Percentiles rank a stretch among this genome's conserved stretches.
phyloP scores from a whole-genome alignment of 2,888 invertebrate species.

The Drosophila niveifrons region DNA sequence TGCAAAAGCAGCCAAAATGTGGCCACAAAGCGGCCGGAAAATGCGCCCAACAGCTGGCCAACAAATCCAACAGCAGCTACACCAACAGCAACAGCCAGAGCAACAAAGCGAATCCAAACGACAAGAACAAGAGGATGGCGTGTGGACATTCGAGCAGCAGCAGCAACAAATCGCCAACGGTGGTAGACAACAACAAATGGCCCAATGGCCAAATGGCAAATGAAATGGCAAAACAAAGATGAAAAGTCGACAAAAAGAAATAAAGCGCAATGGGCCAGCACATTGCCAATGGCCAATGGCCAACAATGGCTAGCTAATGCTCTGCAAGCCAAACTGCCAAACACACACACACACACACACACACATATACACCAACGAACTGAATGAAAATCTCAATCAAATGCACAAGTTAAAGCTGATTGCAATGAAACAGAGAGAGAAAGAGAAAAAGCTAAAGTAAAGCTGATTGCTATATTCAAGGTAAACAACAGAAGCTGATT shows the following conservation, averaged over 20 bases:
- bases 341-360: neutral
- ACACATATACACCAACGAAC: no score
- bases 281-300: slow-evolving; percentile 1
- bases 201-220: slow-evolving; percentile 42
- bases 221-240: slow-evolving; percentile 71
- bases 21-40: slow-evolving; percentile 73
- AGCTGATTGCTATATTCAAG: neutral
- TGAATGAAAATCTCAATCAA: neutral
- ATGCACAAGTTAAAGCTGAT: neutral
- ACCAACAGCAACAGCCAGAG: slow-evolving; percentile 9
- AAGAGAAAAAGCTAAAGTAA: neutral
- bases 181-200: slow-evolving; percentile 53
- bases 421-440: neutral
- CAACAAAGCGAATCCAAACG: slow-evolving; percentile 2
- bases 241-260: slow-evolving; percentile 55
- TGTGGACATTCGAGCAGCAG: neutral
- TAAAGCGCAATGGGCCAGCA: slow-evolving; percentile 47
- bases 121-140: neutral
- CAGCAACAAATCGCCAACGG: slow-evolving; percentile 61
- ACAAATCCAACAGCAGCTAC: slow-evolving; percentile 34
- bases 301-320: slow-evolving; percentile 26
- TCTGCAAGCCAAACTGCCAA: neutral
- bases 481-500: neutral
- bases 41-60: slow-evolving; percentile 65
- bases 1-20: slow-evolving; percentile 54